Percentiles rank a stretch among this genome's conserved stretches.
Conservation (phyloP, 2,113 vertebrate species). For the Mobula birostris region DNA sequence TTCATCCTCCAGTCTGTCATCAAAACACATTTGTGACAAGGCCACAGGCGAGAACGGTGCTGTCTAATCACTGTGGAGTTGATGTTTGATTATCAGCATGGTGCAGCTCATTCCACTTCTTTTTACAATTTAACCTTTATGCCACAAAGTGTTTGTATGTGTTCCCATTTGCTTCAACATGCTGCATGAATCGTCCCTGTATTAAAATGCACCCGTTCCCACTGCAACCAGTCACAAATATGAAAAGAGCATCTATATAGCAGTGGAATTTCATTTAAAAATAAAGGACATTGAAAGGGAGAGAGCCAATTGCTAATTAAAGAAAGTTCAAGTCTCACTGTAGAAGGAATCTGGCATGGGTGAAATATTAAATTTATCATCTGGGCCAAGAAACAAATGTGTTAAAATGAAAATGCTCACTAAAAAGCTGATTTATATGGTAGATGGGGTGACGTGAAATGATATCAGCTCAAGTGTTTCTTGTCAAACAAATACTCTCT, state of each 20-base stretch:
- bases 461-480: neutral
- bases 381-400: neutral
- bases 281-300: neutral
- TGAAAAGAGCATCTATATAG: neutral
- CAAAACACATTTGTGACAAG: constrained; percentile 28
- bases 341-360: neutral
- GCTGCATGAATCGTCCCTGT: neutral
- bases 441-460: neutral
- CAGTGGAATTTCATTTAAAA: neutral
- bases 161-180: constrained; percentile 8
- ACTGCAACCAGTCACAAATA: neutral
- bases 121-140: constrained; percentile 14
- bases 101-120: constrained; percentile 9
- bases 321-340: neutral
- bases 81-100: constrained; percentile 20
- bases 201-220: constrained; percentile 1
- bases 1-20: constrained; percentile 23
- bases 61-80: constrained; percentile 27
- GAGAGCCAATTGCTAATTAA: neutral
- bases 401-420: neutral
- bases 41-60: constrained; percentile 3
- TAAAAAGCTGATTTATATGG: neutral
- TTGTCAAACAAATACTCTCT: neutral
- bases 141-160: constrained; percentile 5
- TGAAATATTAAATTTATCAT: neutral